These are phyloP conservation scores for Peribatodes rhomboidaria DNA, from an alignment of 2,888 invertebrate genomes.

Conservation along the genomic window DNA sequence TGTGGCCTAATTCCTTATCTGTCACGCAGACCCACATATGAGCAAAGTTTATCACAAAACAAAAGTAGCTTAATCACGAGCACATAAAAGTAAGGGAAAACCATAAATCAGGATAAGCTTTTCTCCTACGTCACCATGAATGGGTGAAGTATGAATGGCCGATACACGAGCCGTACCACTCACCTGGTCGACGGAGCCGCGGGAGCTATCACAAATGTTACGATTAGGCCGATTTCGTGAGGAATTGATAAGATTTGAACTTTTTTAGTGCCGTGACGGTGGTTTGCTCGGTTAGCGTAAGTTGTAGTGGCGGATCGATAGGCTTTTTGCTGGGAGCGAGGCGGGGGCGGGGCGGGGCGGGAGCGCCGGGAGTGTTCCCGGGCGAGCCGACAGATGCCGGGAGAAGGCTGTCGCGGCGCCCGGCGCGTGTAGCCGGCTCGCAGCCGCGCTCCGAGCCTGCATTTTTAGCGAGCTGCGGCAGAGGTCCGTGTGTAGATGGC, in stretches of 20 bases:
- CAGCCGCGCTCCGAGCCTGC: conserved; percentile 36
- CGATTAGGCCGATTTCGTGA: conserved; percentile 65
- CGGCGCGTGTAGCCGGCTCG: background rate
- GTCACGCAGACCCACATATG: conserved; percentile 23
- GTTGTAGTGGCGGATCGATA: conserved; percentile 80
- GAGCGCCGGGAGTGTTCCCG: conserved; percentile 61
- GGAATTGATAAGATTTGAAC: conserved; percentile 60
- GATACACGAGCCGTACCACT: conserved; percentile 52
- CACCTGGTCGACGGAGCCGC: conserved; percentile 54
- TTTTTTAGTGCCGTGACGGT: conserved; percentile 66
- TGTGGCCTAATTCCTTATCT: conserved; percentile 53
- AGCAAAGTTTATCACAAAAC: conserved; percentile 34
- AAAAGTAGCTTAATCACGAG: conserved; percentile 46
- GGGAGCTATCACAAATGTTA: conserved; percentile 48
- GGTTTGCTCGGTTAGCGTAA: conserved; percentile 73
- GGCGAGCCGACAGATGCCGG: conserved; percentile 74
- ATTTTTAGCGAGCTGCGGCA: conserved; percentile 16
- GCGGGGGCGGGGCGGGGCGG: conserved; percentile 51
- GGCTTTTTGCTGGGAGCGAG: conserved; percentile 52
- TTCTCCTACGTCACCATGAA: conserved; percentile 71
- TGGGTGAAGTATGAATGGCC: conserved; percentile 61
- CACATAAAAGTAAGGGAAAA: conserved; percentile 54
- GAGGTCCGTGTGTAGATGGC: conserved; percentile 38
- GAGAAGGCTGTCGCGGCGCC: conserved; percentile 52
- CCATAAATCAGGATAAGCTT: conserved; percentile 57